Evolutionary conservation across 2,797 vertebrate species (phyloP).

Genomic region (Hylomyscus alleni): DNA sequence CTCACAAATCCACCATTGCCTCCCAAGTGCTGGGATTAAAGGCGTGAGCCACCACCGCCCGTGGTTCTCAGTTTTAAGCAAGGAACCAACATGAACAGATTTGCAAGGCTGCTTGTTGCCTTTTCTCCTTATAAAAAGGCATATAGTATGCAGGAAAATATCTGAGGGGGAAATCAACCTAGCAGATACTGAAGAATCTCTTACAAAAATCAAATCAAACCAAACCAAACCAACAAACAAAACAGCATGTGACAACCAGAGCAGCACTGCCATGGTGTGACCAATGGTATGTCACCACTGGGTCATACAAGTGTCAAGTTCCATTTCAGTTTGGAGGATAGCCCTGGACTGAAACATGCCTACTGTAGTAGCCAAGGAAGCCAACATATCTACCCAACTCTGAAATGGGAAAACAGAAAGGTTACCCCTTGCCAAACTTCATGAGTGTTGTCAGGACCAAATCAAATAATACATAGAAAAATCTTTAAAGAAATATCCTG

Average conservation of each 20-base stretch:
- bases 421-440: not conserved
- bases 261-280: not conserved
- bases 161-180: not conserved
- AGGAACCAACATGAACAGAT: not conserved
- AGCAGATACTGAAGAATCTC: constrained; percentile 13
- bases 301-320: not conserved
- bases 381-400: not conserved
- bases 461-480: constrained; percentile 60
- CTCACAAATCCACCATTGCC: too few species aligned
- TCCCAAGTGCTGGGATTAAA: too few species aligned
- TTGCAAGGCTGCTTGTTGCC: not conserved
- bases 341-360: not conserved
- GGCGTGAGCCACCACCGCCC: not conserved
- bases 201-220: not conserved
- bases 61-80: not conserved
- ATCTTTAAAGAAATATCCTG: not conserved
- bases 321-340: not conserved
- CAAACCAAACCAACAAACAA: not conserved
- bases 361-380: not conserved
- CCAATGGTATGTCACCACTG: not conserved
- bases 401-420: not conserved
- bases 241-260: not conserved
- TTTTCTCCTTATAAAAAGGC: constrained; percentile 7
- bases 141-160: not conserved
- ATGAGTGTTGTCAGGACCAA: constrained; percentile 36